Percentiles rank a stretch among this genome's conserved stretches.
phyloP scores from a whole-genome alignment of 2,113 vertebrate genomes.

The Lophotis ruficrista region DNA sequence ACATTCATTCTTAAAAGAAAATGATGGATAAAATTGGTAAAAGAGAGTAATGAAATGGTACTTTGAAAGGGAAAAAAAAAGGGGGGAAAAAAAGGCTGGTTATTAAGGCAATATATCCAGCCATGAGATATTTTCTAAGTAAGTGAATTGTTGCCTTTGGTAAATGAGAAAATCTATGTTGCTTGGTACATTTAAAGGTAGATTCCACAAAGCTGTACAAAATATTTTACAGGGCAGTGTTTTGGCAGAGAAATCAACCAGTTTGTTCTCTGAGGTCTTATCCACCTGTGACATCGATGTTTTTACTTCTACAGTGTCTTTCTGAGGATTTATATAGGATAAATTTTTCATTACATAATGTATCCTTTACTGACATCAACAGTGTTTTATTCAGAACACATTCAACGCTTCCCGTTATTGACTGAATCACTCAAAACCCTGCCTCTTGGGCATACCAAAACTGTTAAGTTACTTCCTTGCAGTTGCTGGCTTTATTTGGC shows the following conservation, averaged over 20 bases:
- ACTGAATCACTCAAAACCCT: neutral
- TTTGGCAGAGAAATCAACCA: neutral
- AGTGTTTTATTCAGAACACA: neutral
- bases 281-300: neutral
- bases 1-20: neutral
- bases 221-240: neutral
- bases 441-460: neutral
- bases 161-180: neutral
- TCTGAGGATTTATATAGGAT: neutral
- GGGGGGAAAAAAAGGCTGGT: neutral
- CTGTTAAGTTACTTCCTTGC: neutral
- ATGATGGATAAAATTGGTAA: neutral
- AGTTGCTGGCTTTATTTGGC: constrained; percentile 28
- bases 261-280: neutral
- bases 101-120: neutral
- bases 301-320: neutral
- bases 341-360: constrained; percentile 11
- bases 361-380: neutral
- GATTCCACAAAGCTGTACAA: neutral
- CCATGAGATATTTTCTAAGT: neutral
- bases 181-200: neutral
- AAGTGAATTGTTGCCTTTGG: neutral
- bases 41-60: neutral
- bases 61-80: neutral
- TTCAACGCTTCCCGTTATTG: neutral